A percentile compares a stretch with the other conserved stretches of the same genome.
Evolutionary conservation across 1,140 invertebrate species (phyloP).

Genomic region (Atta colombica): DNA sequence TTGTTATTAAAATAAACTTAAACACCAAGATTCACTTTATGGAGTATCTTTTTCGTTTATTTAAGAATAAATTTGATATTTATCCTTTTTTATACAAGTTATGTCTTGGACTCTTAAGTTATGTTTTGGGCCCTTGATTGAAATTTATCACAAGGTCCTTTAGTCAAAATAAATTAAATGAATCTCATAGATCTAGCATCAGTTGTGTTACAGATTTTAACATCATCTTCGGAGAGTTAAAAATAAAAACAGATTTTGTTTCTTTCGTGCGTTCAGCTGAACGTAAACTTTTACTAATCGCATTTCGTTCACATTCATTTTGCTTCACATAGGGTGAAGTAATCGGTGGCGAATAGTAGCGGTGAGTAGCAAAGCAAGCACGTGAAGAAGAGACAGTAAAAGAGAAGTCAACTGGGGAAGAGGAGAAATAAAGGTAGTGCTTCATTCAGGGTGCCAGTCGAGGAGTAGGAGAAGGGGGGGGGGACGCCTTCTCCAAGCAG

Average conservation of each 20-base stretch:
- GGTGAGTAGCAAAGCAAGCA: conserved; percentile 17
- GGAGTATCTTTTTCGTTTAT: no score
- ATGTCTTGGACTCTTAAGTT: no score
- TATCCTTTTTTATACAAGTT: no score
- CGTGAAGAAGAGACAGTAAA: conserved; percentile 12
- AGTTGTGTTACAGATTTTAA: no score
- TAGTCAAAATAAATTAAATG: no score
- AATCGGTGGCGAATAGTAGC: conserved; percentile 40
- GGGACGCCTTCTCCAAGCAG: conserved; percentile 24
- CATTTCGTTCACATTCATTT: conserved; percentile 5
- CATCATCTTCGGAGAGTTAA: no score
- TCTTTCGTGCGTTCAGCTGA: not conserved
- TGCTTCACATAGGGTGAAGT: not conserved
- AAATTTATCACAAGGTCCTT: no score
- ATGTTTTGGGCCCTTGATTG: no score
- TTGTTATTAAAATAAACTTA: no score
- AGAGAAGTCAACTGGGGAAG: conserved; percentile 22
- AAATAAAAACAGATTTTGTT: not conserved
- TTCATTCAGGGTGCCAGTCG: not conserved
- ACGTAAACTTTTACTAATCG: conserved; percentile 11
- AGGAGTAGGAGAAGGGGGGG: conserved; percentile 39
- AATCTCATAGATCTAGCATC: no score
- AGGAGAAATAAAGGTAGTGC: conserved; percentile 5
- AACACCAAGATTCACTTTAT: no score
- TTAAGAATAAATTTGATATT: no score